Base-by-base conservation (phyloP, 2,113 vertebrate genomes). In the Tachuris rubrigastra region DNA sequence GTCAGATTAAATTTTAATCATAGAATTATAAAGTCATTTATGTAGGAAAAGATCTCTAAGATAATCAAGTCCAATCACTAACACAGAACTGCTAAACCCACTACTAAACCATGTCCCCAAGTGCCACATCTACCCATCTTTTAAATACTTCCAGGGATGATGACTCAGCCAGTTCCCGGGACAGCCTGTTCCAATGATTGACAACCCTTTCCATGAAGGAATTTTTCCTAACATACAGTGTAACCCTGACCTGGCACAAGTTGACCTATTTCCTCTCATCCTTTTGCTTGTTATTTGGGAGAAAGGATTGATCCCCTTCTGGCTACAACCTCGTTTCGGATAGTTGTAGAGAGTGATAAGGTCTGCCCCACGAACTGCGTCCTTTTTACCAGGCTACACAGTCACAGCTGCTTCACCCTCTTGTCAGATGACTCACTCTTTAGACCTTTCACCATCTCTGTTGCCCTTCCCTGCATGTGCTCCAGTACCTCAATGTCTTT, bases 241-340 rank as follows among this genome's bases (percentile, higher is more conserved):
- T 31, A 53, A 59, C 12, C 4, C 9, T 22, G 1, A 1, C 12
- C 11, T 22, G 1, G 5, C 11, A n/a, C 17, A 85, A 13, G 9
- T 16, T 66, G 17, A 67, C 12, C 12, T 12, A 18, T 65, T 65
- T 72, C 14, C n/a, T 85, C 10, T 41, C 31, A 39, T 67, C 30
- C 18, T 60, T 7, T 27, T 46, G 4, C 9, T 53, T 28, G 3
- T 20, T 27, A 47, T 20, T 23, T 47, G 24, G 14, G 30, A 66
- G 30, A 39, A 27, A 72, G 16, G 66, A 46, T 23, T 24, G 22
- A 24, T 49, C 47, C 22, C 19, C 23, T 49, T 13, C 28, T 79
- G 46, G 16, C 28, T 85, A 59, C 46, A 60, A 14, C 6, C 7
- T 52, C 6, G 11, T 73, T 58, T 73, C 52, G 67, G 19, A 10